Evolutionary conservation across 2,888 invertebrate species (phyloP), one percentile per base, ranked within the genome.

Genomic region (Euplagia quadripunctaria): DNA sequence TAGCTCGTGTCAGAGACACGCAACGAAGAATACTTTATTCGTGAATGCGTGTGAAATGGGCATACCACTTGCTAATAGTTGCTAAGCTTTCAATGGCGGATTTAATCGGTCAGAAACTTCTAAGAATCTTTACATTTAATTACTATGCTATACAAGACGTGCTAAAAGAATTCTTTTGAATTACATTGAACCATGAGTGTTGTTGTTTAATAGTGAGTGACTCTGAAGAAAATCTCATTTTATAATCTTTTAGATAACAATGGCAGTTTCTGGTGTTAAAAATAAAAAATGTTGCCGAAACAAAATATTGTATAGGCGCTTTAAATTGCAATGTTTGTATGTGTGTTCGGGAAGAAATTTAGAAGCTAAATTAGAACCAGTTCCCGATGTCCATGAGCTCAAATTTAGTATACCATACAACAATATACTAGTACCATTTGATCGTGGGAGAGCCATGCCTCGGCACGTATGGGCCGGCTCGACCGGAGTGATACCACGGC

Each of bases 61-160:
- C 11, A 58, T 58, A 52, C 51, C 12, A 31, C 61, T 61, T 31
- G 61, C 61, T 31, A 61, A 61, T 31, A 61, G 31, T 6, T 61
- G 12, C 14, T 31, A 31, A 14, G 31, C 61, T 31, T 61, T 61
- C 61, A 61, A 61, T 61, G 61, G 61, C 61, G 61, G 31, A 61
- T 31, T 31, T 1, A 61, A 31, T 14, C 14, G 6, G 14, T 31
- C 5, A 61, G 31, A 61, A 31, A 14, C 14, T 61, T 61, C 31
- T 14, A 31, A 61, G 31, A 61, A 61, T 61, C 61, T 61, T 31
- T 61, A 58, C 58, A 58, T 58, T 58, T 31, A 58, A 31, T 61
- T 14, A 14, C 31, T 31, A 61, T 61, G 31, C 61, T n/a, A n/a
- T n/a, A n/a, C n/a, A 61, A 31, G 31, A 31, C 7, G 61, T 31